phyloP scores from a whole-genome alignment of 64 coral and sea anemone genomes.

The Catalaphyllia jardinei region DNA sequence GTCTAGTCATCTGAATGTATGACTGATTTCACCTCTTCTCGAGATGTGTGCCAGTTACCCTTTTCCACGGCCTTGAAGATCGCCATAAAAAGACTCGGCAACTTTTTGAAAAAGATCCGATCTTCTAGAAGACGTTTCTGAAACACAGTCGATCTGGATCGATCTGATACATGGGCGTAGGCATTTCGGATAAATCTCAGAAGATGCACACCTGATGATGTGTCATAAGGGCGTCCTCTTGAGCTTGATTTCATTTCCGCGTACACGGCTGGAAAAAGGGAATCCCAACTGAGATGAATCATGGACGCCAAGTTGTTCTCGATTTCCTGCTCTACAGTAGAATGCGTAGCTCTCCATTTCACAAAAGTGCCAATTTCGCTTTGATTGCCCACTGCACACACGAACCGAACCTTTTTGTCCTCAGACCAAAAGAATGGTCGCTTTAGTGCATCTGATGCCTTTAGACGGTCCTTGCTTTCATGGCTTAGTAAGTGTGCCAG shows the following conservation, averaged over 20 bases:
- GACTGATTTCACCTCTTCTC: slow-evolving; percentile 36
- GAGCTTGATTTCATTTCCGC: slow-evolving; percentile 21
- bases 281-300: slow-evolving; percentile 27
- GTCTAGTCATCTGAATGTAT: background rate
- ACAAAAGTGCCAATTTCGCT: slow-evolving; percentile 22
- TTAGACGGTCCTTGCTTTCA: slow-evolving; percentile 19
- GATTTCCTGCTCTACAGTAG: slow-evolving; percentile 24
- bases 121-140: slow-evolving; percentile 23
- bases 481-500: slow-evolving; percentile 13
- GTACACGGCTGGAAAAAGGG: slow-evolving; percentile 14
- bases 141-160: background rate
- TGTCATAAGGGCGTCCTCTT: slow-evolving; percentile 35
- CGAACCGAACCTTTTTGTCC: slow-evolving; percentile 41
- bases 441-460: background rate
- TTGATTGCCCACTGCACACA: slow-evolving; percentile 49
- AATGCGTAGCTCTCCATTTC: background rate
- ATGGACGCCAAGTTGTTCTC: slow-evolving; percentile 9
- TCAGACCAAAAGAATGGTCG: slow-evolving; percentile 73
- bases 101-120: slow-evolving; percentile 13
- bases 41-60: slow-evolving; percentile 17
- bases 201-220: slow-evolving; percentile 29
- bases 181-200: slow-evolving; percentile 65
- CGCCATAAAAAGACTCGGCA: slow-evolving; percentile 46
- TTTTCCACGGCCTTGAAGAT: slow-evolving; percentile 37
- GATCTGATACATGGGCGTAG: slow-evolving; percentile 49